These are phyloP conservation scores for Drosophila busckii DNA, from an alignment of 1,140 invertebrate species.

Conservation along the genomic window DNA sequence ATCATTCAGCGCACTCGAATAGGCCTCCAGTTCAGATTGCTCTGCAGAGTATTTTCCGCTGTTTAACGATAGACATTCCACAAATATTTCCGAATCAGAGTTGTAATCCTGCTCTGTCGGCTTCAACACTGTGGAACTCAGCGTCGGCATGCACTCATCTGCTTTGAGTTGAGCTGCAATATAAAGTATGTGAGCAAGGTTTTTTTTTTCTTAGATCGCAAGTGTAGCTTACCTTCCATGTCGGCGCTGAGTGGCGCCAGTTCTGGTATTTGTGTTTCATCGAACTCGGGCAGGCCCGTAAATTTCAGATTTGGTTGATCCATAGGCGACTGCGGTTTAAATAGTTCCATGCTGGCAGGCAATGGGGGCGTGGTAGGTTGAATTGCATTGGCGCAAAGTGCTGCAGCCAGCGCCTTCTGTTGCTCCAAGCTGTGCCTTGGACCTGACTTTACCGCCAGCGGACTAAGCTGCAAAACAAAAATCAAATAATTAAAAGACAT, in stretches of 20 bases:
- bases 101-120: conserved; percentile 26
- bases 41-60: conserved; percentile 37
- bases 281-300: conserved; percentile 51
- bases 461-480: conserved; percentile 43
- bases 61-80: conserved; percentile 56
- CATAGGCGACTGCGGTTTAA: conserved; percentile 8
- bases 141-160: neutral
- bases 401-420: conserved; percentile 39
- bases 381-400: conserved; percentile 18
- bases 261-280: conserved; percentile 53
- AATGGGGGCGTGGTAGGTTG: conserved; percentile 4
- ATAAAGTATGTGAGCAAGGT: neutral
- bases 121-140: conserved; percentile 1
- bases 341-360: conserved; percentile 2
- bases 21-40: conserved; percentile 52
- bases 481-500: conserved; percentile 4
- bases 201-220: neutral
- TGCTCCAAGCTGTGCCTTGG: conserved; percentile 40
- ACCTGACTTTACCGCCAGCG: conserved; percentile 49
- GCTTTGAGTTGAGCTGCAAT: conserved; percentile 26
- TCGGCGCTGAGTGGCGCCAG: conserved; percentile 34
- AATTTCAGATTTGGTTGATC: conserved; percentile 19
- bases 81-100: conserved; percentile 65
- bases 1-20: conserved; percentile 60
- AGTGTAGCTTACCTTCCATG: conserved; percentile 39